Conservation (phyloP, 2,797 vertebrate genomes). For the Prunella strophiata region DNA sequence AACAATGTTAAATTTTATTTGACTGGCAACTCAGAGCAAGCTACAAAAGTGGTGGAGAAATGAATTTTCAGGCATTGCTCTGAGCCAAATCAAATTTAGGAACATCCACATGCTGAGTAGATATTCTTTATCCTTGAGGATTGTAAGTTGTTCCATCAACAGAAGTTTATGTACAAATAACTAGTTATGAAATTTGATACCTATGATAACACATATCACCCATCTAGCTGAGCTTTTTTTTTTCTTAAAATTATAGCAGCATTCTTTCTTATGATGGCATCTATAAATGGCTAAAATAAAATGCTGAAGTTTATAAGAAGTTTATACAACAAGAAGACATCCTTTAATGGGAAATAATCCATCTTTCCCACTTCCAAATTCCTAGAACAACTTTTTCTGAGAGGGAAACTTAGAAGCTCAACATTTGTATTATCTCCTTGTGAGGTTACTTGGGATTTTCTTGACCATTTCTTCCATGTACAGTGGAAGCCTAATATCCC, state of each 20-base stretch:
- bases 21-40: background rate
- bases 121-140: background rate
- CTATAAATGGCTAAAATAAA: background rate
- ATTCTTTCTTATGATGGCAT: background rate
- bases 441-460: background rate
- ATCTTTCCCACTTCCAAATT: background rate
- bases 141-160: background rate
- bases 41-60: background rate
- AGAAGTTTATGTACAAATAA: background rate
- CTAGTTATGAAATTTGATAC: background rate
- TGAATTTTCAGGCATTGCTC: background rate
- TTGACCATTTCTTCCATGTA: background rate
- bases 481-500: background rate
- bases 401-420: background rate
- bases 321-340: background rate
- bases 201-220: background rate
- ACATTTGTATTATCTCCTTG: background rate
- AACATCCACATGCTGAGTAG: fast-evolving
- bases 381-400: background rate
- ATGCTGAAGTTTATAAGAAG: background rate
- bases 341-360: background rate
- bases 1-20: background rate
- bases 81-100: background rate
- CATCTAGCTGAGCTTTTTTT: background rate
- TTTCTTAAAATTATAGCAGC: background rate